Evolutionary conservation across 2,888 invertebrate species (phyloP).

Genomic region (Cataglyphis livida): DNA sequence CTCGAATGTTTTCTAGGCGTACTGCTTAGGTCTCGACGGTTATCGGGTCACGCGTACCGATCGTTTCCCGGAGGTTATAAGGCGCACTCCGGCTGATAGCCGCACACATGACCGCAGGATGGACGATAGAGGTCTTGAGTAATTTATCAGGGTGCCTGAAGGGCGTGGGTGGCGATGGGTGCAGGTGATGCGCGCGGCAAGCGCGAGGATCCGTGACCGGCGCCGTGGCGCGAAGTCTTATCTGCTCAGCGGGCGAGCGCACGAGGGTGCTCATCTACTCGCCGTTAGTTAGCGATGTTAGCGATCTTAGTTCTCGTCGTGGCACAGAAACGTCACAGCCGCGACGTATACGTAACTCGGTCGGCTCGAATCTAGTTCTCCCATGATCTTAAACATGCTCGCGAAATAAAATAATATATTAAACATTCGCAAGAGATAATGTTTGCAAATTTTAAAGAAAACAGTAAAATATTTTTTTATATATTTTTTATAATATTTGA

Average conservation of each 20-base stretch:
- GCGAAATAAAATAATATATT: conserved; percentile 18
- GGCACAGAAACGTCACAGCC: conserved; percentile 53
- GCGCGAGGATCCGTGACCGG: conserved; percentile 72
- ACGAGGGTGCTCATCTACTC: conserved; percentile 74
- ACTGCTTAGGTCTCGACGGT: conserved; percentile 61
- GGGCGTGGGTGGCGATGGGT: conserved; percentile 78
- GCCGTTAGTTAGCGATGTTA: conserved; percentile 55
- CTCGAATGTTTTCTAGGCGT: conserved; percentile 55
- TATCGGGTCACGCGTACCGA: conserved; percentile 67
- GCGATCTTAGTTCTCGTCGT: conserved; percentile 42
- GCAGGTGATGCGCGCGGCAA: conserved; percentile 67
- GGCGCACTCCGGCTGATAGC: conserved; percentile 73
- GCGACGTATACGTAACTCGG: conserved; percentile 45
- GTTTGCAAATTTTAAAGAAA: neutral
- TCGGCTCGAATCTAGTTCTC: neutral
- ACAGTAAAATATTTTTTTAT: neutral
- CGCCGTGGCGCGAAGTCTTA: conserved; percentile 75
- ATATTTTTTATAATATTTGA: no score
- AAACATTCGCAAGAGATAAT: neutral
- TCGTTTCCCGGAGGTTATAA: conserved; percentile 67
- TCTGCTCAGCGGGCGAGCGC: conserved; percentile 75
- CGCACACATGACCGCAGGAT: conserved; percentile 72
- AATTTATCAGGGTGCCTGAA: conserved; percentile 84
- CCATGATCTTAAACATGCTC: neutral
- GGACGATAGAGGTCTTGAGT: conserved; percentile 79